Percentiles rank a stretch among this genome's conserved stretches.
Conservation (phyloP, 2,797 vertebrate genomes). For the Streptopelia turtur region DNA sequence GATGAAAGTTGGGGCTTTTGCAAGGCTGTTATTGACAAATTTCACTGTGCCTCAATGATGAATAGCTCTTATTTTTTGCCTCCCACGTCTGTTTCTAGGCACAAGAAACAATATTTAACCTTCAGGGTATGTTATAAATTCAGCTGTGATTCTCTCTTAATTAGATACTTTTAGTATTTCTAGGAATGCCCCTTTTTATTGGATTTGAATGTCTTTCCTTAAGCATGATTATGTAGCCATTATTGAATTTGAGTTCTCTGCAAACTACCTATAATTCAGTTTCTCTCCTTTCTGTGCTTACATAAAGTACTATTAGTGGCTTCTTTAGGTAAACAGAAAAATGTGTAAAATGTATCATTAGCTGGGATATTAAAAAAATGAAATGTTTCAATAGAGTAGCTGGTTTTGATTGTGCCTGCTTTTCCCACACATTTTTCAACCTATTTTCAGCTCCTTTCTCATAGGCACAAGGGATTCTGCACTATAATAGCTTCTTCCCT, state of each 20-base stretch:
- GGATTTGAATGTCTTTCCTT: background rate
- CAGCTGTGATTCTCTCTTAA: background rate
- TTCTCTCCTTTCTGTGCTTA: constrained; percentile 6
- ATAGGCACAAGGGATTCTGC: constrained; percentile 17
- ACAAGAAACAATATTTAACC: constrained; percentile 22
- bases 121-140: background rate
- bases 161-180: background rate
- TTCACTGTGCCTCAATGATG: background rate
- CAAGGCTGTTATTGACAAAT: background rate
- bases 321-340: constrained; percentile 39
- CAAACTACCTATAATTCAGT: background rate
- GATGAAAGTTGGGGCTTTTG: background rate
- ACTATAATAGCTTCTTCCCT: constrained; percentile 19
- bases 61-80: constrained; percentile 3
- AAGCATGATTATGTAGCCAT: background rate
- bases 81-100: background rate
- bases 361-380: background rate
- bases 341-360: constrained; percentile 11
- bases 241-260: background rate
- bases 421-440: constrained; percentile 5
- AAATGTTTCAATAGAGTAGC: background rate
- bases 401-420: background rate
- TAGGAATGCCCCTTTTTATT: background rate
- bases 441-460: constrained; percentile 47
- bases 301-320: background rate